Evolutionary conservation across 2,888 invertebrate genomes (phyloP), one percentile per base, ranked within the genome.

Genomic region (Bombylius discolor): DNA sequence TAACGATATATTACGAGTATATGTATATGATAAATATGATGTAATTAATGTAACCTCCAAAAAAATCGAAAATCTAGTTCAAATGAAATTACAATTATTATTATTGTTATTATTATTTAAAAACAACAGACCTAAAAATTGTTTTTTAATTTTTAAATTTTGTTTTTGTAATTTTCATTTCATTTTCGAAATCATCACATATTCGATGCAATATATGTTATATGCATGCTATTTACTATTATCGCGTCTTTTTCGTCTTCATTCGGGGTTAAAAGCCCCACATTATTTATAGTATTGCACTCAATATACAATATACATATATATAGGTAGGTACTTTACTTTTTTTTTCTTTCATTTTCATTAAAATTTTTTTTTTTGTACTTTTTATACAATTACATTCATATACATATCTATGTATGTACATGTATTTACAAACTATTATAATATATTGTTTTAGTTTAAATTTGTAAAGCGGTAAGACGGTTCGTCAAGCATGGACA

Each of bases 101-200:
- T 36, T 36, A 7, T 36, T 36, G 7, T 36, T 36, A 7, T 36
- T 36, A 8, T 36, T 36, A 7, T 36, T 36, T 36, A 36, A 36
- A 7, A 36, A 36, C 34, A 36, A 36, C 5, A 36, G 4, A 36
- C 34, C 4, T 36, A 5, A 36, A 36, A 36, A 36, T 42, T 42
- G 4, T 42, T 42, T 42, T 11, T 42, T 42, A 11, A 11, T 11
- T 42, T 42, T 42, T 11, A 8, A 11, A 11, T 11, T 11, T 42
- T 42, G 39, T 42, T 42, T 42, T 42, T 42, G 44, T 44, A 39
- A n/a, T 48, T 45, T 48, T 55, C 45, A 55, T 55, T 55, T 55
- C 55, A 46, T 55, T 55, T 55, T 55, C 55, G 55, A 55, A 55
- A 55, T 55, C 55, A 50, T 47, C 14, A 47, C 50, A 34, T 44